These are phyloP conservation scores for Plodia interpunctella DNA, from an alignment of 1,140 invertebrate species.

Conservation along the genomic window DNA sequence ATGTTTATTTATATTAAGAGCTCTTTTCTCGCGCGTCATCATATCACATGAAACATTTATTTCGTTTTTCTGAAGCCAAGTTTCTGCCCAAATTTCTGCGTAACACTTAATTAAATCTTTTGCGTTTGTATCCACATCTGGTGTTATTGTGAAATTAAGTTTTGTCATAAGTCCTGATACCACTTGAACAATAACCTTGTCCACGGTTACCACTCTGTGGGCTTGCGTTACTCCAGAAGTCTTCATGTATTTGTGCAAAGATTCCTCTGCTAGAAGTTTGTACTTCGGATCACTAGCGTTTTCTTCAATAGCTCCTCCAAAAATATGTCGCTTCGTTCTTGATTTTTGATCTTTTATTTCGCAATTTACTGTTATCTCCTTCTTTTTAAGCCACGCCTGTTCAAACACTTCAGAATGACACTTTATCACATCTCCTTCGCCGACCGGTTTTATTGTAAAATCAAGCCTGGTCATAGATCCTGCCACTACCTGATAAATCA, in stretches of 20 bases:
- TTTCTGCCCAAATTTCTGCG: conserved; percentile 16
- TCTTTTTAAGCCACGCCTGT: conserved; percentile 27
- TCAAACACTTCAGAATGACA: conserved; percentile 29
- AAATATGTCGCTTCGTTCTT: conserved; percentile 13
- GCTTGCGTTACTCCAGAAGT: conserved; percentile 7
- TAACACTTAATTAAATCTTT: conserved; percentile 14
- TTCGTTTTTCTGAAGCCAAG: conserved; percentile 11
- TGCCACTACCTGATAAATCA: conserved; percentile 20
- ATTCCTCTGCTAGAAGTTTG: conserved; percentile 25
- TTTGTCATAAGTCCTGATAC: conserved; percentile 17
- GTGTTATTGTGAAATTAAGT: conserved; percentile 23
- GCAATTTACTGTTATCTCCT: conserved; percentile 31
- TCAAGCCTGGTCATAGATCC: conserved; percentile 17
- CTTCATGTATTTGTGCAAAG: conserved; percentile 27
- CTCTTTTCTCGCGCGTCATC: background rate
- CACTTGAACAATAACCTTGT: conserved; percentile 25
- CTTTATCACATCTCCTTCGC: conserved; percentile 12
- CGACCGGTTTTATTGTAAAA: conserved; percentile 13
- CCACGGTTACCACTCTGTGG: conserved; percentile 20
- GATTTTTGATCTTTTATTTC: conserved; percentile 12
- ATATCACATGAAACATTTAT: background rate
- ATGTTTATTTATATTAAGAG: conserved; percentile 3
- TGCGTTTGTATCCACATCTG: background rate
- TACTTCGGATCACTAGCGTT: conserved; percentile 24
- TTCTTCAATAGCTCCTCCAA: conserved; percentile 18